Evolutionary conservation across 2,113 vertebrate species (phyloP).

Genomic region (Hydrochoerus hydrochaeris): DNA sequence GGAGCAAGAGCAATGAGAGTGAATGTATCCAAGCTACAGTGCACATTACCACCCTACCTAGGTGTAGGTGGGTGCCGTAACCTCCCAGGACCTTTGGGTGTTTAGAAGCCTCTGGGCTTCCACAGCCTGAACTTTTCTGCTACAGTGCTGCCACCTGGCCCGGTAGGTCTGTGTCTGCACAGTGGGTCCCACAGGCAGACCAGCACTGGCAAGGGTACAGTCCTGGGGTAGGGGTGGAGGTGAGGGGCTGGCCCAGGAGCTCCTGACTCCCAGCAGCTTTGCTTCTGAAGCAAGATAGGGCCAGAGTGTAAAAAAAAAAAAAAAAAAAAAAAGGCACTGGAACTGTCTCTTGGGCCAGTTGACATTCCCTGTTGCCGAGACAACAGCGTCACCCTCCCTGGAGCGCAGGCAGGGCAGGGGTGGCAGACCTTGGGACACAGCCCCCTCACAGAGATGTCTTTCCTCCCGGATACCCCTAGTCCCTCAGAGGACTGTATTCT

Average conservation of each 20-base stretch:
- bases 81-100: not conserved
- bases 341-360: not conserved
- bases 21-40: not conserved
- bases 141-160: not conserved
- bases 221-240: not conserved
- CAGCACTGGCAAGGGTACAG: not conserved
- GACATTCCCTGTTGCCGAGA: slow-evolving; percentile 33
- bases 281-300: not conserved
- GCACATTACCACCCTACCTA: too few relatives aligned
- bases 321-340: not conserved
- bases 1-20: slow-evolving; percentile 56
- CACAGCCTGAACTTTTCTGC: not conserved
- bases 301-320: not conserved
- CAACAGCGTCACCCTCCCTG: not conserved
- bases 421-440: not conserved
- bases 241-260: not conserved
- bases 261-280: too few relatives aligned
- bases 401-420: not conserved
- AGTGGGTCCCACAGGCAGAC: not conserved
- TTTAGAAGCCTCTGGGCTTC: not conserved
- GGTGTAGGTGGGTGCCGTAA: not conserved
- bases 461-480: not conserved
- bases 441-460: not conserved
- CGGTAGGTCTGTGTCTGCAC: not conserved
- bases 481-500: not conserved